phyloP scores from a whole-genome alignment of 2,888 invertebrate genomes.

The Halictus quadricinctus region DNA sequence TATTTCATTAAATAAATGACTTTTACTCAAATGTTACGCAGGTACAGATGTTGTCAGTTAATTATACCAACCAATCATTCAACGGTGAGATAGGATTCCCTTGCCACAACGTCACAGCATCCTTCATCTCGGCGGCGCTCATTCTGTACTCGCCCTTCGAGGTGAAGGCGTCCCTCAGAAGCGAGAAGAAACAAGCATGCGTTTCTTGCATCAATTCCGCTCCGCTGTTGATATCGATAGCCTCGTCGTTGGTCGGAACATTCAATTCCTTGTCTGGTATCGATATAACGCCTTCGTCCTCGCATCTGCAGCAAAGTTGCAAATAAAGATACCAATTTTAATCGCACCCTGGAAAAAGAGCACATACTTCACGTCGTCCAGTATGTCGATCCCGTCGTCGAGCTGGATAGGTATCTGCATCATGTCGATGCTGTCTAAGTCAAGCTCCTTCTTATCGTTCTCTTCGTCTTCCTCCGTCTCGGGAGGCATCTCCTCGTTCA shows the following conservation, averaged over 20 bases:
- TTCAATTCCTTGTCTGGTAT: conserved; percentile 77
- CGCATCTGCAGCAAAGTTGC: conserved; percentile 68
- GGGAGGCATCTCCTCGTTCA: conserved; percentile 68
- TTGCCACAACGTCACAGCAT: conserved; percentile 89
- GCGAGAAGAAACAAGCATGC: conserved; percentile 92
- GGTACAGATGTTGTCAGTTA: background rate
- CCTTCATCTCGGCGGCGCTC: conserved; percentile 89
- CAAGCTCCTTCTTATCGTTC: conserved; percentile 79
- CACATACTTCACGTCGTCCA: conserved; percentile 83
- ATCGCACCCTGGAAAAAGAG: conserved; percentile 33
- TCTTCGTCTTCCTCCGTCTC: conserved; percentile 78
- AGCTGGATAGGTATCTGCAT: conserved; percentile 90
- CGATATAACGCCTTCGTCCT: conserved; percentile 76
- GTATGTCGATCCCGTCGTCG: conserved; percentile 85
- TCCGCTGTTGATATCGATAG: conserved; percentile 78
- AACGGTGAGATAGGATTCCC: conserved; percentile 91
- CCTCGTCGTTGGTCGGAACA: conserved; percentile 69
- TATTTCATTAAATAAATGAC: too few relatives aligned
- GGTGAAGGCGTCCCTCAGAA: conserved; percentile 94
- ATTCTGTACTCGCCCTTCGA: conserved; percentile 93
- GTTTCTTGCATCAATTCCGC: conserved; percentile 90
- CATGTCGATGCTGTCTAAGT: conserved; percentile 88
- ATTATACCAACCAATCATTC: conserved; percentile 89
- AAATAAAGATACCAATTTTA: background rate
- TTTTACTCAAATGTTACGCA: too few relatives aligned